These are phyloP conservation scores for Platycercus adscitus DNA, from an alignment of 2,113 vertebrate genomes.

Conservation along the genomic window DNA sequence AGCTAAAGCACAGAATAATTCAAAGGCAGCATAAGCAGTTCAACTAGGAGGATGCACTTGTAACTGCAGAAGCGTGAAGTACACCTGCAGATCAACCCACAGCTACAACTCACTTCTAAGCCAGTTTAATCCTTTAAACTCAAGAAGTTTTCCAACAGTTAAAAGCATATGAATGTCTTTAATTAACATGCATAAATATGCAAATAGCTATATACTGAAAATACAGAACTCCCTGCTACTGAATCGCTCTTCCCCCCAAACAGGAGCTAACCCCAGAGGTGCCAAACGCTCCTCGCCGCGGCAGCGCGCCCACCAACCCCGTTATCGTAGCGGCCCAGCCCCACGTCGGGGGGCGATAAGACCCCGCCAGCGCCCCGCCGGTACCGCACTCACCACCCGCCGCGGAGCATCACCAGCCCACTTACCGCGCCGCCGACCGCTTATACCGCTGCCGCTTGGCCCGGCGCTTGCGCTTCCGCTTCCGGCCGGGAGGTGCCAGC, in stretches of 20 bases:
- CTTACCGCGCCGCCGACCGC: background rate
- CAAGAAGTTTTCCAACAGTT: fast-evolving
- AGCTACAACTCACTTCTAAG: fast-evolving
- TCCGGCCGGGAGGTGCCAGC: background rate
- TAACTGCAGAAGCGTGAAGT: fast-evolving
- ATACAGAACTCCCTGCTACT: fast-evolving
- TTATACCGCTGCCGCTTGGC: fast-evolving
- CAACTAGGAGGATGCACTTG: fast-evolving
- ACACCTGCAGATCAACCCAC: background rate
- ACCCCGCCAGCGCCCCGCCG: fast-evolving
- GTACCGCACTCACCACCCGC: background rate
- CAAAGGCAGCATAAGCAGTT: fast-evolving
- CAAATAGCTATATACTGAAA: fast-evolving
- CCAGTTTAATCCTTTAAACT: background rate
- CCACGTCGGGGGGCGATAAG: background rate
- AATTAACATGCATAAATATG: fast-evolving
- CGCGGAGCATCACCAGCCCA: fast-evolving
- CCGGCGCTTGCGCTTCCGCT: conserved; percentile 44
- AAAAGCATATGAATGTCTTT: fast-evolving
- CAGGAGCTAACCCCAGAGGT: fast-evolving
- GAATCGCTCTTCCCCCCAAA: fast-evolving
- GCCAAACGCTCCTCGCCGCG: fast-evolving
- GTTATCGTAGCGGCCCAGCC: background rate
- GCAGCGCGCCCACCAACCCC: background rate
- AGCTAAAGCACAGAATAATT: background rate